A percentile compares a stretch with the other conserved stretches of the same genome.
Evolutionary conservation across 2,113 vertebrate genomes (phyloP).

Genomic region (Nymphicus hollandicus): DNA sequence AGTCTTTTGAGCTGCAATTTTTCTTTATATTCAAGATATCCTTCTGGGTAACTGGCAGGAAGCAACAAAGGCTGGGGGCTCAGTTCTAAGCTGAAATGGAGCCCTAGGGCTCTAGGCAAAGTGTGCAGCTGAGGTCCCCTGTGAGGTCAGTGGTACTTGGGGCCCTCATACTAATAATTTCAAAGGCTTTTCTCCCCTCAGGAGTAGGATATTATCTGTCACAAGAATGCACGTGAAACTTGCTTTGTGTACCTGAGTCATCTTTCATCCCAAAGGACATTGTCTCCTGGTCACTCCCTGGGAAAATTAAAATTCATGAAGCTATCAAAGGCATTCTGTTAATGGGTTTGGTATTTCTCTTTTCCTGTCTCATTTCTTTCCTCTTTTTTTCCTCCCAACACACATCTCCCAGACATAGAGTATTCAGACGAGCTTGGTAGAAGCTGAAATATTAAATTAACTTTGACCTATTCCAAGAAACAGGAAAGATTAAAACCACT

Average conservation of each 20-base stretch:
- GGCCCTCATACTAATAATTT: neutral
- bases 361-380: neutral
- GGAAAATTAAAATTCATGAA: neutral
- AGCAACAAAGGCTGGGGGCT: neutral
- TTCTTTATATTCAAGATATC: neutral
- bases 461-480: neutral
- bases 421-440: neutral
- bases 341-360: neutral
- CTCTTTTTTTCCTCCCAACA: neutral
- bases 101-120: neutral
- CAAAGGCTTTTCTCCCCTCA: neutral
- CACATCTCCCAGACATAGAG: neutral
- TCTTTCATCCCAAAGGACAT: neutral
- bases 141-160: neutral
- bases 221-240: neutral
- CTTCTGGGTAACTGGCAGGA: neutral
- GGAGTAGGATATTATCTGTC: neutral
- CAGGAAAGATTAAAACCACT: neutral
- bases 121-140: accelerated
- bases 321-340: neutral
- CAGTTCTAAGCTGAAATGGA: neutral
- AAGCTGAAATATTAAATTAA: neutral
- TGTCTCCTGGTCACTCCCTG: neutral
- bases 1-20: neutral
- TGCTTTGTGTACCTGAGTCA: neutral